Evolutionary conservation across 2,888 invertebrate genomes (phyloP).

Genomic region (Gisinianus flammeolus): DNA sequence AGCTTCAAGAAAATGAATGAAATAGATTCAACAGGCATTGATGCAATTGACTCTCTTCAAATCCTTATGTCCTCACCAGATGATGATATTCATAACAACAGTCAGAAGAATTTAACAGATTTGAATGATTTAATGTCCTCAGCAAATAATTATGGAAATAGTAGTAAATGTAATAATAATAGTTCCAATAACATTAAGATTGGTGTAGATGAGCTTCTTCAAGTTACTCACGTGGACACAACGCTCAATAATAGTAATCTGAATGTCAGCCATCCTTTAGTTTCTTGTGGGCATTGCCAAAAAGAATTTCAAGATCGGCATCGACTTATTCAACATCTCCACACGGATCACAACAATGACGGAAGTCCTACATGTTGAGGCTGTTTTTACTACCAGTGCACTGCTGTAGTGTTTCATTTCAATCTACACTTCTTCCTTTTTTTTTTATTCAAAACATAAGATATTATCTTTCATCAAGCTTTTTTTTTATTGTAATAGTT

Average conservation of each 20-base stretch:
- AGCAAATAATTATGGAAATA: background rate
- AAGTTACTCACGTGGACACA: constrained; percentile 19
- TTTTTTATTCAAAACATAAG: too few relatives aligned
- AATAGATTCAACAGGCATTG: constrained; percentile 36
- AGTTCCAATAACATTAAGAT: constrained; percentile 4
- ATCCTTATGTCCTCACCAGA: constrained; percentile 48
- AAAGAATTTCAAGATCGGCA: constrained; percentile 48
- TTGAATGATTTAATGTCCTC: constrained; percentile 29
- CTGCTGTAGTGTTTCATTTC: too few relatives aligned
- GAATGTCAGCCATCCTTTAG: constrained; percentile 7
- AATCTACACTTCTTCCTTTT: too few relatives aligned
- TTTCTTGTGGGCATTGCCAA: constrained; percentile 52
- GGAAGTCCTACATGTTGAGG: too few relatives aligned
- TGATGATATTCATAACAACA: constrained; percentile 35
- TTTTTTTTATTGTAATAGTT: too few relatives aligned
- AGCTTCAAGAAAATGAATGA: constrained; percentile 39
- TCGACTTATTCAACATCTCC: constrained; percentile 48
- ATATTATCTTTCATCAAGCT: too few relatives aligned
- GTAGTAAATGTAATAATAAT: constrained; percentile 16
- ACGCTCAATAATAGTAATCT: constrained; percentile 6
- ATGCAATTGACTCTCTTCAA: constrained; percentile 48
- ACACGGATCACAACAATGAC: constrained; percentile 42
- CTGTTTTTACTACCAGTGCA: too few relatives aligned
- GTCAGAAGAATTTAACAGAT: constrained; percentile 16
- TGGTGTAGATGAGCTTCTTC: constrained; percentile 28